Evolutionary conservation across 2,797 vertebrate species (phyloP).

Genomic region (Margarornis squamiger): DNA sequence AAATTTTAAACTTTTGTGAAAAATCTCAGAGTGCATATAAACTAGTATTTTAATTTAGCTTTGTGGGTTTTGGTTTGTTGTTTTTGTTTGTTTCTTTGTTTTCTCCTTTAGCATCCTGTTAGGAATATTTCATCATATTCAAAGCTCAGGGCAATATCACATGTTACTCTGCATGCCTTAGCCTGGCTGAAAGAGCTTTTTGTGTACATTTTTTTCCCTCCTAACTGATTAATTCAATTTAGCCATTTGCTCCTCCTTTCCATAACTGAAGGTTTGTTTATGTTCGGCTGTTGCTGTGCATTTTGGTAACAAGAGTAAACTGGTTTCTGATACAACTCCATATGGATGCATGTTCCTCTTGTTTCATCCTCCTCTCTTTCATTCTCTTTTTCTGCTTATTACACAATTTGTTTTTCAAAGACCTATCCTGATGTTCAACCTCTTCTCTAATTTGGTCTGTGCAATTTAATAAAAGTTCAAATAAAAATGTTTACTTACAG

Average conservation of each 20-base stretch:
- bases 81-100: neutral
- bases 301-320: slow-evolving; percentile 16
- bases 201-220: neutral
- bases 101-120: neutral
- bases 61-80: neutral
- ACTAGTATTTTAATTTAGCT: neutral
- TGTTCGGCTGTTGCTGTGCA: neutral
- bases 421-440: neutral
- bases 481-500: neutral
- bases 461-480: neutral
- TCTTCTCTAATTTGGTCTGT: neutral
- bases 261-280: neutral
- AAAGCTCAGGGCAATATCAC: slow-evolving; percentile 32
- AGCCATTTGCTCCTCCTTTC: neutral
- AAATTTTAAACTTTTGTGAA: neutral
- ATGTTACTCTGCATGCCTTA: slow-evolving; percentile 39
- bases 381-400: neutral
- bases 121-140: neutral
- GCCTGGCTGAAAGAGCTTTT: slow-evolving; percentile 37
- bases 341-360: neutral
- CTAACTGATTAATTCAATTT: neutral
- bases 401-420: neutral
- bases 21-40: neutral
- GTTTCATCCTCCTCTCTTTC: neutral
- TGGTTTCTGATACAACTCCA: neutral